phyloP scores from a whole-genome alignment of 2,113 vertebrate species.

The Thunnus maccoyii region DNA sequence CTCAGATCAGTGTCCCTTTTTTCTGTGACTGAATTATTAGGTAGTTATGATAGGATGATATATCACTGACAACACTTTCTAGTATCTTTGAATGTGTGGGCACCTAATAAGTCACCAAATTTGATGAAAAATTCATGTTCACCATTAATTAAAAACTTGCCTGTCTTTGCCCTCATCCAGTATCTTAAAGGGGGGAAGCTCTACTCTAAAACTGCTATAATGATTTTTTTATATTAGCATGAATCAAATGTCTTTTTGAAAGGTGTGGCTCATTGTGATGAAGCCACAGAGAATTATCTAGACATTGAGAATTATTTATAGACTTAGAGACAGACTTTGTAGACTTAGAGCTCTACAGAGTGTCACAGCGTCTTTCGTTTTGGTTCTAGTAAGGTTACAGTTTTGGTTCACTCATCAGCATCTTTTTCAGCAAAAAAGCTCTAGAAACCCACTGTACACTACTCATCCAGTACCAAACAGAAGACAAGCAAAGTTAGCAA shows the following conservation, averaged over 20 bases:
- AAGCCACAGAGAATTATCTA: too few species aligned
- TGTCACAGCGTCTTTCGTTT: too few species aligned
- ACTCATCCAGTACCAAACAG: neutral
- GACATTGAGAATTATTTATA: too few species aligned
- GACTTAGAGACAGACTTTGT: too few species aligned
- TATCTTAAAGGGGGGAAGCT: neutral
- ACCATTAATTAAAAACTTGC: neutral
- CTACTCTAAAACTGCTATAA: neutral
- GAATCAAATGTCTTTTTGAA: too few species aligned
- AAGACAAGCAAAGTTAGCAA: neutral
- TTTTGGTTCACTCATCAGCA: neutral
- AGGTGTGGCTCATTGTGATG: too few species aligned
- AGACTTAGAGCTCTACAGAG: too few species aligned
- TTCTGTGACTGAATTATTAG: slow-evolving; percentile 29
- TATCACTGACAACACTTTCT: slow-evolving; percentile 9
- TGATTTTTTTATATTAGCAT: neutral
- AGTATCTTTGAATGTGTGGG: neutral
- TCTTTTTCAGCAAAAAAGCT: neutral
- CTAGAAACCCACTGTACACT: neutral
- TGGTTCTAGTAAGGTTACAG: neutral
- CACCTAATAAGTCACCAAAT: neutral
- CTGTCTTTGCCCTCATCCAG: neutral
- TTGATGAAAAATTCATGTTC: slow-evolving; percentile 25
- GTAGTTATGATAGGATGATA: slow-evolving; percentile 2
- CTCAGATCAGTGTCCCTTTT: slow-evolving; percentile 27